Base-by-base conservation (phyloP, 2,888 invertebrate species). In the Pachliopta kotzebuea region DNA sequence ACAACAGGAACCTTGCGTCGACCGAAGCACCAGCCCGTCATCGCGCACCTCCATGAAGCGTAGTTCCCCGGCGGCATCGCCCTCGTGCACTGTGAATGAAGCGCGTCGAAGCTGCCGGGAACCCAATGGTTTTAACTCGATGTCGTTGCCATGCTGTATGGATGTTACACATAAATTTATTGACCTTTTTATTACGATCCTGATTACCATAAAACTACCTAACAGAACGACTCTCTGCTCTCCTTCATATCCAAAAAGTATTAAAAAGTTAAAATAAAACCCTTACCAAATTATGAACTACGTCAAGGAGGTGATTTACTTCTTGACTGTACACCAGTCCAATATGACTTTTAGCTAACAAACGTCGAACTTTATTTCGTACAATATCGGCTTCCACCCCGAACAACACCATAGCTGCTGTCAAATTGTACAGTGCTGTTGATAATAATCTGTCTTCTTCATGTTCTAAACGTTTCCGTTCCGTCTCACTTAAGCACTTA, bases 341-440 rank as follows among this genome's bases (percentile, higher is more conserved):
- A 74, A 99, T 99, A 80, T 99, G 99, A 81, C 98, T 98, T 85
- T 99, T 99, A 7, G 99, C 99, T 17, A 99, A 93, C 67, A 99
- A 88, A 55, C 99, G 94, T 18, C 99, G 94, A 55, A 95, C 93
- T 92, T 99, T 98, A 69, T 97, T 94, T 72, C 96, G 95, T 26
- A 98, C 92, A 73, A 96, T 97, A 65, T 94, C 94, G 72, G 98
- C 95, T 66, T 95, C 95, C 1, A 98, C 97, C 73, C 96, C 96
- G 74, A 98, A 92, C 96, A 99, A 96, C 0, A 99, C 96, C 93
- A 99, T 94, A 72, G 98, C 98, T 2, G 98, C 98, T 0, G 98
- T 97, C 71, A 99, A 90, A 91, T 99, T 99, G 84, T 99, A 99
- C 52, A 99, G 90, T 90, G 99, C 96, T 1, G 98, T 98, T 4